These are phyloP conservation scores for Chiroxiphia lanceolata DNA, from an alignment of 2,797 vertebrate species.

Conservation along the genomic window DNA sequence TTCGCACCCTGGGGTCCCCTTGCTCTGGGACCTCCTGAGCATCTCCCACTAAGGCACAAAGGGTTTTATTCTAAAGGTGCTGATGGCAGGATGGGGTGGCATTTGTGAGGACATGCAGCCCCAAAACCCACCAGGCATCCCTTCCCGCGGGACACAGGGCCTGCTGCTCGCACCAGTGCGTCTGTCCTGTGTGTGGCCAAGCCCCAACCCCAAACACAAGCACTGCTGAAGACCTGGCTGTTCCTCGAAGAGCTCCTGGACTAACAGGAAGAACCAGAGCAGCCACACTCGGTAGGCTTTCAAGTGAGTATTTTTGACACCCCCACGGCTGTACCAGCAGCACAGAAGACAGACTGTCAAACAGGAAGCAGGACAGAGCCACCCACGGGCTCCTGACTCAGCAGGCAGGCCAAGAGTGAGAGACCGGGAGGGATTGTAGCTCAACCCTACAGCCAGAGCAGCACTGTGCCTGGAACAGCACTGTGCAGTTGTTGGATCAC, in stretches of 20 bases:
- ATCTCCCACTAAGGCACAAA: neutral
- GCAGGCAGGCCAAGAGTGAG: neutral
- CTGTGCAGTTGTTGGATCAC: neutral
- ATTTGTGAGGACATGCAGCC: rapidly evolving
- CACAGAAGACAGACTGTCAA: neutral
- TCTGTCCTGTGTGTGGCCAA: rapidly evolving
- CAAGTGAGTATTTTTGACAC: neutral
- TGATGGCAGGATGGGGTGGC: neutral
- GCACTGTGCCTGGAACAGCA: neutral
- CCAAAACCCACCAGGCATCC: neutral
- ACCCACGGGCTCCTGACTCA: neutral
- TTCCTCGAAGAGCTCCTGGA: neutral
- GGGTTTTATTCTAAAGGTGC: neutral
- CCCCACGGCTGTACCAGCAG: neutral
- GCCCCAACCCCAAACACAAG: neutral
- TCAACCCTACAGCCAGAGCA: neutral
- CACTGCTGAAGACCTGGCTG: neutral
- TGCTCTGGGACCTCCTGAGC: neutral
- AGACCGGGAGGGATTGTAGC: neutral
- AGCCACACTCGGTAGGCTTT: neutral
- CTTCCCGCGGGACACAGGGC: neutral
- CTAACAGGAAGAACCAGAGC: conserved; percentile 23
- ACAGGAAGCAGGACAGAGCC: neutral
- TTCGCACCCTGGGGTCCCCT: neutral
- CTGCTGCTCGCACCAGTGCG: rapidly evolving